phyloP scores from a whole-genome alignment of 64 coral and sea anemone genomes.

The Porites australiensis region DNA sequence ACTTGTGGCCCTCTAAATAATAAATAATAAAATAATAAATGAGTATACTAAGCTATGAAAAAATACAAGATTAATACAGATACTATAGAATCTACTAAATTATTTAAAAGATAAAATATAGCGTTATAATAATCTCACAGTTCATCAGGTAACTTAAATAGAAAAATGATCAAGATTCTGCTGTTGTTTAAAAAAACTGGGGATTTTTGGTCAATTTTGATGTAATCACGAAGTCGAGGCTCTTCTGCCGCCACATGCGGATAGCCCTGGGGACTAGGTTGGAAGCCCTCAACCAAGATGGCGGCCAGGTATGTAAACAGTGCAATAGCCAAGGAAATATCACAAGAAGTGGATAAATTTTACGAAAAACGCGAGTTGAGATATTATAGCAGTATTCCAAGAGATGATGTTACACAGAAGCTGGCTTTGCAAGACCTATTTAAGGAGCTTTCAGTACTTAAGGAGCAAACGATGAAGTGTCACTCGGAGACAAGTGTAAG shows the following conservation, averaged over 20 bases:
- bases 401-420: slow-evolving; percentile 64
- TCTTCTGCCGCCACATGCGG: slow-evolving; percentile 41
- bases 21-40: too few relatives aligned
- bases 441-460: slow-evolving; percentile 55
- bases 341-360: slow-evolving; percentile 54
- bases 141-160: too few relatives aligned
- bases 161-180: too few relatives aligned
- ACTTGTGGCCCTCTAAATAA: too few relatives aligned
- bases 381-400: slow-evolving; percentile 60
- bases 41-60: too few relatives aligned
- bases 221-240: slow-evolving; percentile 66
- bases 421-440: slow-evolving; percentile 62
- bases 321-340: slow-evolving; percentile 39
- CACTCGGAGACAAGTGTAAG: slow-evolving; percentile 55
- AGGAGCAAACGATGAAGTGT: slow-evolving; percentile 54
- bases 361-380: slow-evolving; percentile 59
- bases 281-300: slow-evolving; percentile 57
- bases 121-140: too few relatives aligned
- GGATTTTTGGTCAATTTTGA: slow-evolving; percentile 50
- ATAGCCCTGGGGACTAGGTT: slow-evolving; percentile 38
- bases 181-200: too few relatives aligned
- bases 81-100: too few relatives aligned
- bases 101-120: too few relatives aligned
- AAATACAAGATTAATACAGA: too few relatives aligned
- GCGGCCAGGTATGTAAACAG: slow-evolving; percentile 41